Evolutionary conservation across 2,113 vertebrate species (phyloP), one percentile per base, ranked within the genome.

Genomic region (Xenus cinereus): DNA sequence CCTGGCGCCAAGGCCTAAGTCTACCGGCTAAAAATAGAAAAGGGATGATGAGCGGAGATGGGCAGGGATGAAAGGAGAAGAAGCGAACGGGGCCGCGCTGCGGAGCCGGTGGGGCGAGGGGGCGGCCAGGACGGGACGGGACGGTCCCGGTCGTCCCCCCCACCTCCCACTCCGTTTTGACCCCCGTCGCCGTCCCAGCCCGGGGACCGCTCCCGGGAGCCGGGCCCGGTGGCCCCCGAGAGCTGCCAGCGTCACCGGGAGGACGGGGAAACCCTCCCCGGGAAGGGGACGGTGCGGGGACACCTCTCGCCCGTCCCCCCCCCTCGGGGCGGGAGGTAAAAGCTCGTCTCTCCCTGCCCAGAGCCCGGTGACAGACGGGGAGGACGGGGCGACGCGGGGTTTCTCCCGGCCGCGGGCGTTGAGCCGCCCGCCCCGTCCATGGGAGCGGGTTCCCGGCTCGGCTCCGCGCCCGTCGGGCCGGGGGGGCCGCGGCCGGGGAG

Each of bases 1-100:
- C 98, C 99, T 99, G 99, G 99, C 99, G 99, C 99, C 99, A 99
- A 98, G 98, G 98, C 98, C 98, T 98, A 97, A 98, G 98, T 98
- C 98, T 99, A 98, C 98, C 76, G 97, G 98, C 98, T 99, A 99
- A 99, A 99, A 99, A 98, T 99, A 99, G 98, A 95, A 96, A 84
- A 97, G 98, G 98, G 98, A 98, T 98, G 98, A 98, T 98, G 98
- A 98, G 98, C 97, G 97, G 98, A 98, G 98, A 98, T 98, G 98
- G 98, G 98, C 97, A 98, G 97, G 98, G 97, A 98, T 97, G 98
- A 98, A 98, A 98, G 98, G 97, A 97, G 98, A 98, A 97, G 97
- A 97, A 97, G 97, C 93, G 96, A 92, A 79, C 43, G 68, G 76
- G 81, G 72, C 87, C 37, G 81, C 71, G 60, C 43, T 53, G 90